phyloP scores from a whole-genome alignment of 1,140 invertebrate genomes.

The Drosophila trapezifrons region DNA sequence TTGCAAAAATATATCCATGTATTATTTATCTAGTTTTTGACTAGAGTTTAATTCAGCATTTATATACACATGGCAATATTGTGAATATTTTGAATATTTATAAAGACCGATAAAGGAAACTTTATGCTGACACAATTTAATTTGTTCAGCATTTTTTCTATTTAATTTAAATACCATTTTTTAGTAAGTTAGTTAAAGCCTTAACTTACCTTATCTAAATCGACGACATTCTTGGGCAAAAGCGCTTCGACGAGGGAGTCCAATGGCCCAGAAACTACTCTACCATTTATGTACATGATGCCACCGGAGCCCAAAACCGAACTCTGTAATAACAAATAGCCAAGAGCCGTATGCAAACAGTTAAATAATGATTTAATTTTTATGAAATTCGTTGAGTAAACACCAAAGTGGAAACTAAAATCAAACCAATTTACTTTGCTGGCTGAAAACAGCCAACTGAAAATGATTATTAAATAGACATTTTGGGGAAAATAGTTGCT shows the following conservation, averaged over 20 bases:
- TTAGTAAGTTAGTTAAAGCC: not conserved
- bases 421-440: constrained; percentile 44
- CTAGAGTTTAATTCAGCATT: not conserved
- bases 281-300: constrained; percentile 80
- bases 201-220: constrained; percentile 78
- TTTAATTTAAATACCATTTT: not conserved
- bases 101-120: not conserved
- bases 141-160: not conserved
- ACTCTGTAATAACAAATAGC: constrained; percentile 53
- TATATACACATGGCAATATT: not conserved
- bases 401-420: constrained; percentile 13
- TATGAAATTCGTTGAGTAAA: constrained; percentile 2
- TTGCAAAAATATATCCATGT: not conserved
- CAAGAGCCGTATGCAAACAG: constrained; percentile 1
- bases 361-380: constrained; percentile 21
- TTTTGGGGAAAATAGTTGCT: constrained; percentile 15
- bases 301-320: constrained; percentile 79
- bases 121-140: not conserved
- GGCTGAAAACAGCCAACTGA: too few relatives aligned
- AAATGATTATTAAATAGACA: constrained; percentile 32
- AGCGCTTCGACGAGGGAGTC: constrained; percentile 73
- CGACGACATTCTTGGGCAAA: constrained; percentile 73
- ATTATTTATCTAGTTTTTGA: not conserved
- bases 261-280: constrained; percentile 81
- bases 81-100: not conserved